phyloP scores from a whole-genome alignment of 1,140 invertebrate genomes.

The Hyposmocoma kahamanoa region DNA sequence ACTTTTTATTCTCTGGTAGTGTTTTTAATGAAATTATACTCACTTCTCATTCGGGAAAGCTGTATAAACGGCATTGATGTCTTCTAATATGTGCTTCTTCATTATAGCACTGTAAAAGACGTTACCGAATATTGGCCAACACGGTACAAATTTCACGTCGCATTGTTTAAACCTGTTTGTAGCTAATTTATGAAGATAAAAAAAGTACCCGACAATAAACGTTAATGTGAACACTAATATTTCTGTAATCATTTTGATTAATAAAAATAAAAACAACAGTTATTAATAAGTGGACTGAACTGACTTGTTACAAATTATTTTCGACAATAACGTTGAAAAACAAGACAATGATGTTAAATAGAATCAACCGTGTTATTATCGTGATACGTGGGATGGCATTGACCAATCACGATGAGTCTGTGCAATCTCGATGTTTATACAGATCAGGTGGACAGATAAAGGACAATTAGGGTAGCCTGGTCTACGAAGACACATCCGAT shows the following conservation, averaged over 20 bases:
- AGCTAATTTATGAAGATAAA: slow-evolving; percentile 26
- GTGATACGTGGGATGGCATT: no score
- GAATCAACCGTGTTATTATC: no score
- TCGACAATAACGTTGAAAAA: no score
- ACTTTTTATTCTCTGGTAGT: no score
- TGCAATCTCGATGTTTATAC: no score
- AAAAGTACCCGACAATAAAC: slow-evolving; percentile 21
- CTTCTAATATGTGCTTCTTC: slow-evolving; percentile 33
- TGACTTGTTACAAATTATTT: no score
- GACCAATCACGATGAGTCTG: no score
- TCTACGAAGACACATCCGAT: background rate
- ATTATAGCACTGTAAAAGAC: slow-evolving; percentile 22
- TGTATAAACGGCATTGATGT: slow-evolving; percentile 34
- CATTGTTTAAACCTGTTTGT: slow-evolving; percentile 27
- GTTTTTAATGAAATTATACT: slow-evolving; percentile 18
- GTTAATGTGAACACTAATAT: slow-evolving; percentile 36
- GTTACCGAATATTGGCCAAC: slow-evolving; percentile 47
- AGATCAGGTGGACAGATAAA: no score
- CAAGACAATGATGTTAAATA: no score
- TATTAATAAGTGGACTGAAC: no score
- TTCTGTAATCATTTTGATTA: slow-evolving; percentile 39
- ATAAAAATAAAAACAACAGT: no score
- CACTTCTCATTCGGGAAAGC: slow-evolving; percentile 50
- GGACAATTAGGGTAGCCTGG: no score
- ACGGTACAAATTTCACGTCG: slow-evolving; percentile 36